Evolutionary conservation across 2,888 invertebrate genomes (phyloP).

Genomic region (Apamea epomidion): DNA sequence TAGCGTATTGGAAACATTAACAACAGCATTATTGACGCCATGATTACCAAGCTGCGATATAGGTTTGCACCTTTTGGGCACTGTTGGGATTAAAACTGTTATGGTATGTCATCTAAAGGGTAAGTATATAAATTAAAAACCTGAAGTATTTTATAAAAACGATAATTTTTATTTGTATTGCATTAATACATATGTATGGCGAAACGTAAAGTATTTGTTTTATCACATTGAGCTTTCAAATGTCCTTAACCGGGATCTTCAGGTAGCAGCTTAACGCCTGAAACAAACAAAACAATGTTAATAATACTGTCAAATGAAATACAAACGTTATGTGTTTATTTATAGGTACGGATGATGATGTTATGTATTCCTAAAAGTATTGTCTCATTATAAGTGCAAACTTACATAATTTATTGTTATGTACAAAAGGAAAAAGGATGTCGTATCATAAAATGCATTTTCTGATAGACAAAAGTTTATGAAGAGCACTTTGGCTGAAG

Average conservation of each 20-base stretch:
- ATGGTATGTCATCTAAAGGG: background rate
- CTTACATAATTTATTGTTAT: background rate
- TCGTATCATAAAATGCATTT: background rate
- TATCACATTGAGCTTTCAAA: slow-evolving; percentile 81
- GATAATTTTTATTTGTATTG: slow-evolving; percentile 49
- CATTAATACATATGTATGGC: slow-evolving; percentile 68
- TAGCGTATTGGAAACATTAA: background rate
- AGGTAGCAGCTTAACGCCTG: slow-evolving; percentile 72
- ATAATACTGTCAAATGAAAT: background rate
- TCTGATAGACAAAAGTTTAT: background rate
- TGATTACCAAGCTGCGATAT: no score
- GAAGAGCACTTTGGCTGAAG: no score
- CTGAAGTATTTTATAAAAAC: slow-evolving; percentile 27
- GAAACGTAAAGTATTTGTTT: slow-evolving; percentile 64
- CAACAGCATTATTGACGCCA: background rate
- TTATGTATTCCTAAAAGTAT: background rate
- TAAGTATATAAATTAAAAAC: background rate
- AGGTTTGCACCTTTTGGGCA: background rate
- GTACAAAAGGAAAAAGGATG: background rate
- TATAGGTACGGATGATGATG: background rate
- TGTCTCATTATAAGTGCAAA: background rate
- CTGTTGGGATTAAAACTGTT: background rate
- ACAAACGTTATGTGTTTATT: background rate
- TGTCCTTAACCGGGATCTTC: slow-evolving; percentile 32
- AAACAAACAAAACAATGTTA: slow-evolving; percentile 66